Evolutionary conservation across 2,797 vertebrate species (phyloP).

Genomic region (Muscicapa comitata): DNA sequence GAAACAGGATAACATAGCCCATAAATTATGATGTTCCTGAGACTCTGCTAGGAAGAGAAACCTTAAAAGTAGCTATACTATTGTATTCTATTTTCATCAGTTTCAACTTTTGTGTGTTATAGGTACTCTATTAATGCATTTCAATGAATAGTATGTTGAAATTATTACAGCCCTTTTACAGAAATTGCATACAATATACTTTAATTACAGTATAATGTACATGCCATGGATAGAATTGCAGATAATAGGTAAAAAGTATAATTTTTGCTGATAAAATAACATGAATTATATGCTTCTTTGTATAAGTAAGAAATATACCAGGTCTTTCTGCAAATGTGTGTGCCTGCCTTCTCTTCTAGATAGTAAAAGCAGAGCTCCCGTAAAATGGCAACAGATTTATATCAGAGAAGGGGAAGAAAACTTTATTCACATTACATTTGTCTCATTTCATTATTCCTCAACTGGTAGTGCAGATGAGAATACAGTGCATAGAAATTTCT

Average conservation of each 20-base stretch:
- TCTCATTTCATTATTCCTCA: not conserved
- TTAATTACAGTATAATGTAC: slow-evolving; percentile 41
- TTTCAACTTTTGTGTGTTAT: not conserved
- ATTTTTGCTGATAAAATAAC: slow-evolving; percentile 31
- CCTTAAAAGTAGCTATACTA: not conserved
- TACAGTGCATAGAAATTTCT: not conserved
- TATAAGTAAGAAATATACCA: not conserved
- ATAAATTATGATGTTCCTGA: not conserved
- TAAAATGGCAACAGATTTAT: not conserved
- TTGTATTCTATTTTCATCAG: not conserved
- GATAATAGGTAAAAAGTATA: not conserved
- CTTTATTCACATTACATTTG: not conserved
- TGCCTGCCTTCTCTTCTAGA: not conserved
- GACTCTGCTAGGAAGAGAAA: not conserved
- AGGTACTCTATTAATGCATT: not conserved
- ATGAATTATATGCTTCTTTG: not conserved
- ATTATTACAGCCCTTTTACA: not conserved
- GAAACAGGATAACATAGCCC: not conserved
- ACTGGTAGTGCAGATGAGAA: not conserved
- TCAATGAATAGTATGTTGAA: slow-evolving; percentile 2
- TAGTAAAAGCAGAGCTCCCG: not conserved
- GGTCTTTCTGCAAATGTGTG: not conserved
- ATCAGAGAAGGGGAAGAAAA: not conserved
- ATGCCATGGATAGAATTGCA: not conserved
- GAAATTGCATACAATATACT: slow-evolving; percentile 1